A percentile compares a stretch with the other conserved stretches of the same genome.
Evolutionary conservation across 2,113 vertebrate species (phyloP).

Genomic region (Epinephelus cyanopodus): DNA sequence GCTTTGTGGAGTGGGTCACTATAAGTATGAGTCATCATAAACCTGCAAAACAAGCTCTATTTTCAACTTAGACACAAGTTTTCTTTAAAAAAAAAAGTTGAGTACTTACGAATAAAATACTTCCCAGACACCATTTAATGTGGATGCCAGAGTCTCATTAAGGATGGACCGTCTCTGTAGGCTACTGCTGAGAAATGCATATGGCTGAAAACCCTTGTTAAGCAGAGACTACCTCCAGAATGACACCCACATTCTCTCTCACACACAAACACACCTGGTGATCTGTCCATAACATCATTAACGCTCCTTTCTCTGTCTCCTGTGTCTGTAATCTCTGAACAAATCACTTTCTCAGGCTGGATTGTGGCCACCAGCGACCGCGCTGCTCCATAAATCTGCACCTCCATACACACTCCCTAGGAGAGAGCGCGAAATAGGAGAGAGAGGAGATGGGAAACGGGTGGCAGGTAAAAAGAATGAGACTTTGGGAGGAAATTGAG

Average conservation of each 20-base stretch:
- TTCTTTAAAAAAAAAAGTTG: background rate
- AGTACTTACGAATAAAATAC: background rate
- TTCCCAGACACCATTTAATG: constrained; percentile 1
- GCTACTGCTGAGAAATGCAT: background rate
- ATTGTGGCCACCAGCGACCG: constrained; percentile 41
- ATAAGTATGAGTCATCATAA: constrained; percentile 13
- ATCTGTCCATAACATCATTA: constrained; percentile 43
- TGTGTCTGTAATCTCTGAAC: constrained; percentile 49
- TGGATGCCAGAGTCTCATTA: constrained; percentile 1
- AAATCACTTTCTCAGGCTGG: constrained; percentile 46
- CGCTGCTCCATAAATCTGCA: constrained; percentile 51
- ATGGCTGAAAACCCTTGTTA: constrained; percentile 1
- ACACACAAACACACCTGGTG: constrained; percentile 12
- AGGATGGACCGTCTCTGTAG: constrained; percentile 1
- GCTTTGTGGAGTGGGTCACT: background rate
- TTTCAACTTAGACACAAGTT: background rate
- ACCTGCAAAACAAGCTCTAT: constrained; percentile 2
- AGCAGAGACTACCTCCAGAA: constrained; percentile 2
- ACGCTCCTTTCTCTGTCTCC: constrained; percentile 14
- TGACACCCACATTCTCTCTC: background rate
- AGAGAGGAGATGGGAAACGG: constrained; percentile 6
- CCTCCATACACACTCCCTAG: background rate
- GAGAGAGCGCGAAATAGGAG: constrained; percentile 4
- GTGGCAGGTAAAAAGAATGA: constrained; percentile 50
- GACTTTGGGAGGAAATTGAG: constrained; percentile 47